Conservation (phyloP, 2,113 vertebrate species). For the Plecturocebus donacophilus region DNA sequence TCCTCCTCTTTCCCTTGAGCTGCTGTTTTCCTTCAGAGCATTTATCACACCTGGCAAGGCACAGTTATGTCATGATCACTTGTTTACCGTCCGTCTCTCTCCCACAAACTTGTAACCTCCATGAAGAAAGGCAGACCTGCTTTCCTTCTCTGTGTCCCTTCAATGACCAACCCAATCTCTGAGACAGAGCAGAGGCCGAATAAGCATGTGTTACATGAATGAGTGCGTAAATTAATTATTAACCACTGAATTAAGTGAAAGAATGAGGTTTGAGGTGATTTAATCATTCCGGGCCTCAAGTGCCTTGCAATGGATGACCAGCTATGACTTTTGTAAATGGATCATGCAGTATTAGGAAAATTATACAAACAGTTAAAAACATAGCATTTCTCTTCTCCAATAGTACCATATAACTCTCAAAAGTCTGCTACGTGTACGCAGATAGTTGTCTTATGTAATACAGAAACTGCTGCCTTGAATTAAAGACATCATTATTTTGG, state of each 20-base stretch:
- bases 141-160: not conserved
- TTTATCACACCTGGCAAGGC: too few species aligned
- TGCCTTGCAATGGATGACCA: not conserved
- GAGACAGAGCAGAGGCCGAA: not conserved
- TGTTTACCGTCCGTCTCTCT: not conserved
- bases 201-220: not conserved
- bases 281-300: not conserved
- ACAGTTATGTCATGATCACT: accelerated
- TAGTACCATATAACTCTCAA: not conserved
- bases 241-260: not conserved
- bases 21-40: not conserved
- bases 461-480: constrained; percentile 36
- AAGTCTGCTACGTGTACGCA: not conserved
- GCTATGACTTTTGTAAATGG: not conserved
- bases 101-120: not conserved
- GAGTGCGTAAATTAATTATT: constrained; percentile 29
- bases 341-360: not conserved
- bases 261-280: not conserved
- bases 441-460: constrained; percentile 20
- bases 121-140: not conserved
- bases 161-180: not conserved
- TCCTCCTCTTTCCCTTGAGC: not conserved
- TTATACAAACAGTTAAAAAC: not conserved
- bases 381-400: not conserved
- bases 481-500: constrained; percentile 44